Conservation (phyloP, 2,797 vertebrate species). For the Microctenopoma lineatum region DNA sequence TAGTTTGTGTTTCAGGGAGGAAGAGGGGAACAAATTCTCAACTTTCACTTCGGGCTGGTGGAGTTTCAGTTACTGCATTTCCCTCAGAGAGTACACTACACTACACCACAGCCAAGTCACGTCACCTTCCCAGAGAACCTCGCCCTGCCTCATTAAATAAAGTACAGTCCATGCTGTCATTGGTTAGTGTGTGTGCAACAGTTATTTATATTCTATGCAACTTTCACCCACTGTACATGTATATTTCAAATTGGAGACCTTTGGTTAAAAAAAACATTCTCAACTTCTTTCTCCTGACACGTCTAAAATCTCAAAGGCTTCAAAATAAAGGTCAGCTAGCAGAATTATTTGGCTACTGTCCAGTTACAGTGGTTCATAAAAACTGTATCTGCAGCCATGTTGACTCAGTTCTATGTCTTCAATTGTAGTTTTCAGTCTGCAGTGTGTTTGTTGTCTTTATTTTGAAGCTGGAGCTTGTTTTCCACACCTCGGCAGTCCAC, state of each 20-base stretch:
- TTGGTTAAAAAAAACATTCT: conserved; percentile 18
- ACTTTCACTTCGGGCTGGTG: conserved; percentile 21
- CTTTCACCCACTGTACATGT: conserved; percentile 33
- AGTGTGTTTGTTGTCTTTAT: not conserved
- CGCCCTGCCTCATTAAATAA: conserved; percentile 12
- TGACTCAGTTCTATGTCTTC: conserved; percentile 13
- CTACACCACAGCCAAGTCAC: conserved; percentile 1
- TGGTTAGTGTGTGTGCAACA: not conserved
- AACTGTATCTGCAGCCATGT: not conserved
- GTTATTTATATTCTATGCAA: conserved; percentile 22
- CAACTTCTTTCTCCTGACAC: conserved; percentile 9
- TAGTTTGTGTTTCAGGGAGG: conserved; percentile 7
- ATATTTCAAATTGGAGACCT: conserved; percentile 31
- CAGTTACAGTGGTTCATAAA: conserved; percentile 52
- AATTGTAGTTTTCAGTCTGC: not conserved
- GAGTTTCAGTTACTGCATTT: conserved; percentile 12
- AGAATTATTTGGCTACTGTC: conserved; percentile 19
- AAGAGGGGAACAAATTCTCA: not conserved
- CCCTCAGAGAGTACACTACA: conserved; percentile 1
- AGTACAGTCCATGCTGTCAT: conserved; percentile 3
- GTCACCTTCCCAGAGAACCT: conserved; percentile 2
- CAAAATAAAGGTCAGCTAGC: conserved; percentile 46
- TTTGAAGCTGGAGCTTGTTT: not conserved
- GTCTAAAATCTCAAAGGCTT: conserved; percentile 15
- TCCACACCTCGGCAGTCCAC: conserved; percentile 13